Base-by-base conservation (phyloP, 1,140 invertebrate genomes). In the Drosophila aff. region DNA sequence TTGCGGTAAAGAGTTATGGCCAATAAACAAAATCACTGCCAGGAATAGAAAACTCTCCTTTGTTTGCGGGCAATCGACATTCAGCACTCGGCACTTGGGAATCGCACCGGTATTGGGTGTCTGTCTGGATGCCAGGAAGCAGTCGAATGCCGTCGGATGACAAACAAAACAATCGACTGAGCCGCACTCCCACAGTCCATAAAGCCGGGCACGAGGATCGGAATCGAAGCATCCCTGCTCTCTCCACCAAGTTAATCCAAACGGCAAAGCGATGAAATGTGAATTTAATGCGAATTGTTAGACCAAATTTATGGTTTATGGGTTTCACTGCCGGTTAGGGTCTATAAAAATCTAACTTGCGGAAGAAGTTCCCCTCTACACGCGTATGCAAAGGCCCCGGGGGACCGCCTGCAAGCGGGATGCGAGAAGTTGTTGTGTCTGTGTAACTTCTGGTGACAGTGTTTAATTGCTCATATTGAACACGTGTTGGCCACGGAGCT, bases 401-500 rank as follows among this genome's bases (percentile, higher is more conserved):
- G 50, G n/a, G 10, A 21, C 23, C n/a, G 23, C 33, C 43, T 13
- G 18, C 7, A 16, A 40, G 26, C n/a, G 23, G 38, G 46, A 31
- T 46, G 46, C 33, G 8, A 18, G 40, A 49, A 50, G 71, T 57
- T 75, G 68, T 79, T 87, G 71, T 79, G 69, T 76, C 57, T 60
- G 55, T 78, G 67, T 74, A 71, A 85, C 71, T 85, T 76, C 84
- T 90, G 76, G 82, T 80, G 85, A 91, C 86, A 86, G 81, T 90
- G 85, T 85, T 90, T 90, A 90, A 90, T 90, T 90, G 85, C 82
- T 90, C 79, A 91, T 91, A 90, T 90, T 82, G 85, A 89, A 90
- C 85, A 89, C 85, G 85, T 89, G 85, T 90, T 81, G 55, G 61
- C 67, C 71, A 60, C 55, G 50, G 16, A 57, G 33, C 41, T 65